Evolutionary conservation across 2,113 vertebrate species (phyloP), one percentile per base, ranked within the genome.

Genomic region (Vulpes ferrilata): DNA sequence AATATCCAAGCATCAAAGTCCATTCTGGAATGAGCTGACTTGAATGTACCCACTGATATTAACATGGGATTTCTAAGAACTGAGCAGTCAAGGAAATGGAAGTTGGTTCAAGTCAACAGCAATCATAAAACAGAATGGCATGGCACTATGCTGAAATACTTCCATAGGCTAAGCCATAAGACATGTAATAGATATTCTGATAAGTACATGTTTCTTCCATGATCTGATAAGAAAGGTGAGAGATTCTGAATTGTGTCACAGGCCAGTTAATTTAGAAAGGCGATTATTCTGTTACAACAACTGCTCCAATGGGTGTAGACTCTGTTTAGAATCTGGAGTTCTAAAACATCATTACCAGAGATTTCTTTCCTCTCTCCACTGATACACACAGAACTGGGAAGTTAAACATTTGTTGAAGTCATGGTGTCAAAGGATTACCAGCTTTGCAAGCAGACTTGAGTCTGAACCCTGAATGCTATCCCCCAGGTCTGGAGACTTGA

Each of bases 191-290:
- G 67, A 53, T 30, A 32, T 81, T 64, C 82, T 19, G 32, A 12
- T 20, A n/a, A 3, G 7, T 7, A 11, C 23, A 62, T 62, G 3
- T 27, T 94, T 76, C 59, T 55, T 7, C 30, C 13, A 17, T 7
- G 11, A 43, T 43, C 38, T 12, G 25, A 22, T 5, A 22, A 62
- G 32, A 69, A 73, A 69, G n/a, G 71, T 8, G n/a, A 89, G 32
- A 65, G 60, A 84, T 3, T 43, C 76, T 55, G 67, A 30, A 32
- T 38, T 83, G 87, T 90, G 74, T 27, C 57, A 5, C 11, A 15
- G 88, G 79, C 60, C 78, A 95, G 79, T 67, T 87, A 60, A 83
- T 20, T 57, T 51, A 93, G 74, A 97, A 95, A 93, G 83, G 48
- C 80, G 81, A 48, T 86, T 71, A 64, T 57, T 93, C 88, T 16